Evolutionary conservation across 2,888 invertebrate species (phyloP).

Genomic region (Reticulitermes lucifugus): DNA sequence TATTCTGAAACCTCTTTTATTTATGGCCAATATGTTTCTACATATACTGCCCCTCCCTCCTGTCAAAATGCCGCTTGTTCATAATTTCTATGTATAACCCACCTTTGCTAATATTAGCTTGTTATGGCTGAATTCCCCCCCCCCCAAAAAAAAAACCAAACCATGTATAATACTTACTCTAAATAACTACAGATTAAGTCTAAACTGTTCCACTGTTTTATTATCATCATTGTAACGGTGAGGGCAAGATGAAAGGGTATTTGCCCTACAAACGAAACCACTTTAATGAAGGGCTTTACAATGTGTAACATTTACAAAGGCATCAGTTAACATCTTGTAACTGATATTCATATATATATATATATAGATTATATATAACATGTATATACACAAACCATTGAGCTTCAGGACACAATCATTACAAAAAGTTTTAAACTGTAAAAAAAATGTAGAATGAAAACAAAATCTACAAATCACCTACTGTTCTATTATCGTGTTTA

Average conservation of each 20-base stretch:
- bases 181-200: too few relatives aligned
- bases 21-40: too few relatives aligned
- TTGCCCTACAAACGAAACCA: conserved; percentile 11
- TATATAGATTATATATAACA: conserved; percentile 33
- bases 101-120: too few relatives aligned
- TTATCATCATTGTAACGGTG: not conserved
- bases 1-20: too few relatives aligned
- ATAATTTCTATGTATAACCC: too few relatives aligned
- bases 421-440: conserved; percentile 8
- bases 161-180: too few relatives aligned
- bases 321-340: conserved; percentile 32
- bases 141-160: too few relatives aligned
- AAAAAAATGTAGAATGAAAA: conserved; percentile 30
- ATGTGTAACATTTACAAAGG: conserved; percentile 46
- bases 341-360: conserved; percentile 26
- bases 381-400: conserved; percentile 40
- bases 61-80: too few relatives aligned
- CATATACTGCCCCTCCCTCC: too few relatives aligned
- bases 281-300: not conserved
- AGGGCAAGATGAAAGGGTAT: not conserved
- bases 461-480: not conserved
- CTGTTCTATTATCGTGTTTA: not conserved
- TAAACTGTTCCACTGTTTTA: conserved; percentile 5
- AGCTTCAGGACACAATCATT: conserved; percentile 28
- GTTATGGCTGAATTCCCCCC: too few relatives aligned